Base-by-base conservation (phyloP, 2,888 invertebrate genomes). In the Phragmatobia fuliginosa region DNA sequence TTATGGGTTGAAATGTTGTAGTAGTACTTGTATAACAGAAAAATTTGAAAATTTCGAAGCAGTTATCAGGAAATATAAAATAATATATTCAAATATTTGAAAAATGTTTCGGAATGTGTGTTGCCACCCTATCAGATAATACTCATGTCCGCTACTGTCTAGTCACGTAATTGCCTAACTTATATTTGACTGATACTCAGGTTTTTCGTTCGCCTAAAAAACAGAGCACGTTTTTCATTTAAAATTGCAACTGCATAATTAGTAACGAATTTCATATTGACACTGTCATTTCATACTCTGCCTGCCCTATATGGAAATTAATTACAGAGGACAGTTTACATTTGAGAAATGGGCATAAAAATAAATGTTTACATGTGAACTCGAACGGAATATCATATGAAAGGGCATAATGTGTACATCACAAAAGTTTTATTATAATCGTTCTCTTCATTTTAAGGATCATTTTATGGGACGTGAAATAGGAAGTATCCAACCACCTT, bases 141-240 rank as follows among this genome's bases (percentile, higher is more conserved):
- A 41, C 38, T 4, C 10, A 62, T 21, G 62, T 31, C 38, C 8
- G 28, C 62, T 62, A 28, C 41, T 62, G 62, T 21, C 41, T 41
- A 41, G 62, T 62, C 62, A 62, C 21, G 62, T 62, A 62, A 62
- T 62, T 62, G 5, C 28, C 62, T 41, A 62, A 38, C 61, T 38
- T 61, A 61, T 10, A 28, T 62, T 62, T 38, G 38, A 28, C 38
- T 18, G 18, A 62, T 52, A 52, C 52, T 25, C 52, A 52, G 25
- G 25, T 38, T 8, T 62, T 25, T 62, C 25, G 28, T 38, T 36
- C 6, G 25, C 25, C n/a, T 60, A 10, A 41, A 33, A 28, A 62
- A 41, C 18, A 1, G 28, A 28, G 18, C 25, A 41, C 11, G 36
- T 28, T 62, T 21, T 18, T 28, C 41, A 10, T 62, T 62, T 41